Base-by-base conservation (phyloP, 2,888 invertebrate species). In the Glaucopsyche alexis region DNA sequence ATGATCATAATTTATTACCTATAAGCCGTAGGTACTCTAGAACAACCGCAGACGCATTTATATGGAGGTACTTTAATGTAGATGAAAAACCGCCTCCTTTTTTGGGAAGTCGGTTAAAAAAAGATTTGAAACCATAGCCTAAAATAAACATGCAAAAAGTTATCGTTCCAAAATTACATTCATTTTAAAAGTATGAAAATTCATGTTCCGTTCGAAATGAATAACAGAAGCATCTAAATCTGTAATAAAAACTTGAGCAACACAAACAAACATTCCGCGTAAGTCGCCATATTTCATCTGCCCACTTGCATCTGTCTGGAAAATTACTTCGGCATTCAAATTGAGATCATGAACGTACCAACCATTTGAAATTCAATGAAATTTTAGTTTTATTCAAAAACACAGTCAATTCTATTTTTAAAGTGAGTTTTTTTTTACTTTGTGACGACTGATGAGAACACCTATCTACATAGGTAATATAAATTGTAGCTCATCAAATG, bases 221-320 rank as follows among this genome's bases (percentile, higher is more conserved):
- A 52, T 19, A 29, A 55, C 13, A 69, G 38, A 65, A 71, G n/a
- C 19, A 7, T 13, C 69, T 69, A 47, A 69, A 69, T 19, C 13
- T 67, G 45, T 65, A 66, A 42, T 69, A 45, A 64, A 67, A 71
- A 71, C 13, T 29, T 81, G 83, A 79, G 73, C 82, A 60, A 13
- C 60, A 60, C 11, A 52, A 71, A 71, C 50, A 78, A 83, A 19
- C 55, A 67, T 47, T 69, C 67, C 13, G 69, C 47, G 45, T 49
- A 19, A 60, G 60, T 60, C 60, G 60, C 60, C 38, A 69, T 69
- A 69, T 49, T 69, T 49, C 69, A 69, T 29, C 47, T 29, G 29
- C 69, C 69, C 69, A 69, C 69, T 47, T 47, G 45, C 60, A 60
- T 60, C 67, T 42, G 67, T 67, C 45, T 45, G 45, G 67, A 60